Evolutionary conservation across 2,888 invertebrate genomes (phyloP), one percentile per base, ranked within the genome.

Genomic region (Chloromyia formosa): DNA sequence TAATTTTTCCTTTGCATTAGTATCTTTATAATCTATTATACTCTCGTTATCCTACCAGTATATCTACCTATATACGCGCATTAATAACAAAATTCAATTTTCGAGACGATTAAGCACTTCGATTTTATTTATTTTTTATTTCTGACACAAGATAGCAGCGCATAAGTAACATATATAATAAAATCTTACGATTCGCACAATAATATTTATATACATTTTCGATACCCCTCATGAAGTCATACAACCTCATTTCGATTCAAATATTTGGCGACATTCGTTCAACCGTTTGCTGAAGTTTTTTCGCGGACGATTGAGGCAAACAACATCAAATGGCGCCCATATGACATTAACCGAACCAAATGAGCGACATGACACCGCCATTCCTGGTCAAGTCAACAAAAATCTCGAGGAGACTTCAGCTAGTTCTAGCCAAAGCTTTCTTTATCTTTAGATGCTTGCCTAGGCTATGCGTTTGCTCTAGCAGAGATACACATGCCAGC

Each of bases 291-390:
- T 40, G 23, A 22, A 10, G 1, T 18, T 16, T 60, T 10, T 18
- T 62, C 35, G 40, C 40, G n/a, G 35, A 62, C 16, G 35, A 18
- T 62, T 62, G 62, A 40, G 62, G 62, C 62, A 62, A 62, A 62
- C 62, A 62, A 68, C 69, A 69, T 54, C 69, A 35, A 71, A 56
- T 71, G 71, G 71, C 71, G 71, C 71, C 71, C 71, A 54, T 54
- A 56, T 56, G 58, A 71, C 71, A 71, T 71, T 56, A 71, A 71
- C 40, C 56, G 58, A 71, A 71, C 40, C 58, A 62, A 62, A 62
- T 62, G 62, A 62, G 40, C 62, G 62, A 62, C 62, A 62, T 40
- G 62, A 62, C 62, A 62, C 62, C 62, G 40, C 62, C 62, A 62
- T 62, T 62, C 62, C 62, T 18, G 62, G 62, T 16, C 23, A 62